Evolutionary conservation across 2,888 invertebrate genomes (phyloP), one percentile per base, ranked within the genome.

Genomic region (Archips xylosteana): DNA sequence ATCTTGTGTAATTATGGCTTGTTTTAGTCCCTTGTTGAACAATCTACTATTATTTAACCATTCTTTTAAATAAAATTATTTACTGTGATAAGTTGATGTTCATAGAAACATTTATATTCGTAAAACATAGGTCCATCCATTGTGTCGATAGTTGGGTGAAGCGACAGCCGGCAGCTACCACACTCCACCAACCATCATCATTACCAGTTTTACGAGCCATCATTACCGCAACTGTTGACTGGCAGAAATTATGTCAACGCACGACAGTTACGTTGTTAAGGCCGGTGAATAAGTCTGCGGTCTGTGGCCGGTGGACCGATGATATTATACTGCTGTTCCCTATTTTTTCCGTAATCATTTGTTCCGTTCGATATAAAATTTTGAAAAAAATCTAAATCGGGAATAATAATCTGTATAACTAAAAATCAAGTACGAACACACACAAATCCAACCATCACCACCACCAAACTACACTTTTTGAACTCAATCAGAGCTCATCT

Each of bases 231-330:
- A 70, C 73, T 71, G 76, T 74, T 74, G 76, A 74, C 77, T 77
- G 75, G 67, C 74, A 66, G 78, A 76, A 81, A 81, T 79, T 78
- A 80, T 81, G 81, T 80, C 80, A 78, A 78, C 73, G 75, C 51
- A 67, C 71, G 73, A 80, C 80, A 80, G 80, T 80, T 79, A 79
- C 74, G 78, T 76, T 76, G 77, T 75, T 74, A 77, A 60, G 65
- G 62, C 61, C 69, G 65, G 73, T 76, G 78, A 78, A 80, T 79
- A 78, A 72, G 62, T 67, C 64, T 77, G 79, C 76, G 78, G 78
- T 78, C 71, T 73, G 76, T 75, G 62, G 75, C 75, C 70, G 61
- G 51, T 72, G 75, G 67, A 78, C 76, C 74, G 65, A 69, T 23
- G 69, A 60, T 51, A 74, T 74, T 70, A 74, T 36, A 65, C 65